Evolutionary conservation across 30 jellyfish, hydroid and myxozoan species (phyloP), one percentile per base, ranked within the genome.

Genomic region (Rhopilema esculentum): DNA sequence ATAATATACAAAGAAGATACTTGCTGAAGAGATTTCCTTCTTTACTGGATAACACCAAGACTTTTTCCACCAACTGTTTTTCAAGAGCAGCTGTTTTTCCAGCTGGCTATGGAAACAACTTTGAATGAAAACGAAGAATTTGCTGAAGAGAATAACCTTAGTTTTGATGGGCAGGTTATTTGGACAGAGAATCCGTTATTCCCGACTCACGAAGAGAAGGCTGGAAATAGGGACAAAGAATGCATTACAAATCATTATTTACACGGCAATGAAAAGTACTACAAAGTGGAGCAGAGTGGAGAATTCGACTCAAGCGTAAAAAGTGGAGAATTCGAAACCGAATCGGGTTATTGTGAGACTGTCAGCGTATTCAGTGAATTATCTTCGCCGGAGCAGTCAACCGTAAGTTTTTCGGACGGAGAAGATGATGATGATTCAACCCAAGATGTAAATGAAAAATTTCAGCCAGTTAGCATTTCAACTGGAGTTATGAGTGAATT

Each of bases 341-440:
- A 89, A 65, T 89, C 97, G 27, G 97, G 97, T 16, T 89, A 89
- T 67, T 81, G 85, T 4, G 97, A 89, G 30, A 24, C 89, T 4
- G 49, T 71, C 0, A 77, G 92, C 82, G 49, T 66, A 22, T 23
- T 79, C 49, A 80, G 91, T 51, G 97, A 64, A 4, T 40, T 77
- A 31, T 87, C 95, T 0, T 85, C 88, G 2, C 94, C 88, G 9
- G 77, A 79, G 19, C 76, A 25, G 4, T 85, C 94, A 24, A 1
- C 76, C 18, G 53, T 73, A 1, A 53, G 88, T 53, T 30, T 61
- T 67, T 75, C 88, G 32, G 89, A 64, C 49, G 82, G 16, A 25
- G 90, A 64, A 25, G 82, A 66, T 6, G 82, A 80, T 21, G 40
- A 67, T 65, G 90, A 80, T 0, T 22, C 64, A 26, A 20, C 64